Base-by-base conservation (phyloP, 1,140 invertebrate genomes). In the Platorchestia sp. region DNA sequence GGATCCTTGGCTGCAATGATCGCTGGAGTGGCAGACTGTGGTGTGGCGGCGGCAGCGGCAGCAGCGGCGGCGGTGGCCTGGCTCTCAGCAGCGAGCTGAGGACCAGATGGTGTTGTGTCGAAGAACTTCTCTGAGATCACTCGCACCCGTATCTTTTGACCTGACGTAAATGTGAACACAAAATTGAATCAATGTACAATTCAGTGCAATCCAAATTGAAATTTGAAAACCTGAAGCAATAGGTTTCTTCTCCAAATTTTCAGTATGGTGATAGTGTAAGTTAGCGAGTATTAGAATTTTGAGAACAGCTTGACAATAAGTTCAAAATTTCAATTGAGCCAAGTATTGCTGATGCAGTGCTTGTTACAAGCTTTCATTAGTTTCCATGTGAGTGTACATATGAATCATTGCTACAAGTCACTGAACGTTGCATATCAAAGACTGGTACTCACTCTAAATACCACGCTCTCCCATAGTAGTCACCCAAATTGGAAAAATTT, bases 121-220 rank as follows among this genome's bases (percentile, higher is more conserved):
- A 98, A 98, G 97, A 99, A 99, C 22, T 97, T 97, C 97, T 99
- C 99, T 96, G 98, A 98, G 36, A 98, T 98, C 0, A 99, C 98
- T 96, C 99, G 97, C 97, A 99, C 99, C 96, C 99, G 98, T 95
- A 99, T 98, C 95, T 98, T 98, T 97, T 99, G 99, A 75, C 98
- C 98, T 98, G 97, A 95, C 97, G 97, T 96, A 43, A 42, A 19
- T 75, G 36, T 14, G 27, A 75, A 19, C 7, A 10, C 47, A 51
- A 51, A n/a, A n/a, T n/a, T n/a, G n/a, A n/a, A n/a, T n/a, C n/a
- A n/a, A n/a, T n/a, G n/a, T n/a, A n/a, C n/a, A n/a, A n/a, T n/a
- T n/a, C n/a, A n/a, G n/a, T n/a, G n/a, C n/a, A n/a, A n/a, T n/a
- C n/a, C n/a, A n/a, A n/a, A n/a, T n/a, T n/a, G n/a, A n/a, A n/a